These are phyloP conservation scores for Drosophila tanythrix DNA, from an alignment of 2,888 invertebrate genomes.

Conservation along the genomic window DNA sequence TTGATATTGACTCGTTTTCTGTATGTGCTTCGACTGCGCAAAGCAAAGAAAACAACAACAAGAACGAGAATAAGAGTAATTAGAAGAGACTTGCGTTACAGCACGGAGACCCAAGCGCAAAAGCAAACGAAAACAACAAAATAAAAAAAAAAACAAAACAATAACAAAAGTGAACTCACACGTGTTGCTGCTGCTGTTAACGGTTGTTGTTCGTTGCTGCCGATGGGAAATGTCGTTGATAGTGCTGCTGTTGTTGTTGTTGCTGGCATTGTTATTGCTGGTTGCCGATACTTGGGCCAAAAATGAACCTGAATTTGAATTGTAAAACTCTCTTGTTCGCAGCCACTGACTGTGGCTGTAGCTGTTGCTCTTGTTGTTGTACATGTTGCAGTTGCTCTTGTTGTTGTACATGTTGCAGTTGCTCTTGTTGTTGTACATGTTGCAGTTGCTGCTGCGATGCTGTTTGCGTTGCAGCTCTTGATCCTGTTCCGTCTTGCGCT, in stretches of 20 bases:
- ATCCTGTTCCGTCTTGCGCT: conserved; percentile 60
- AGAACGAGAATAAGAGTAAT: conserved; percentile 11
- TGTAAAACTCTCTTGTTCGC: conserved; percentile 58
- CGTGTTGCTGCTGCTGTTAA: conserved; percentile 24
- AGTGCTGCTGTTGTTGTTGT: conserved; percentile 10
- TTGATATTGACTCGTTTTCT: conserved; percentile 32
- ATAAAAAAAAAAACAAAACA: conserved; percentile 34
- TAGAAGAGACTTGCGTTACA: background rate
- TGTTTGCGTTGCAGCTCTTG: conserved; percentile 50
- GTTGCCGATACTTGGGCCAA: conserved; percentile 21
- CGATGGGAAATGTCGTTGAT: conserved; percentile 14
- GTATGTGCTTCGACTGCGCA: conserved; percentile 6
- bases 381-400: no score
- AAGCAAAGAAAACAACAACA: conserved; percentile 18
- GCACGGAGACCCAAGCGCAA: conserved; percentile 22
- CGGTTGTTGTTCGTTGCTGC: conserved; percentile 18
- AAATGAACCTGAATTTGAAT: conserved; percentile 42
- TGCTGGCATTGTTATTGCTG: conserved; percentile 11
- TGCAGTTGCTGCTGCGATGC: conserved; percentile 24
- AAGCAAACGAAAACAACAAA: conserved; percentile 33
- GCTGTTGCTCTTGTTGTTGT: background rate
- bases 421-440: conserved; percentile 10
- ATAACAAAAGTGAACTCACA: conserved; percentile 55
- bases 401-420: conserved; percentile 11
- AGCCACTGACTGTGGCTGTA: conserved; percentile 16